Evolutionary conservation across 2,888 invertebrate species (phyloP), one percentile per base, ranked within the genome.

Genomic region (Coenonympha glycerion): DNA sequence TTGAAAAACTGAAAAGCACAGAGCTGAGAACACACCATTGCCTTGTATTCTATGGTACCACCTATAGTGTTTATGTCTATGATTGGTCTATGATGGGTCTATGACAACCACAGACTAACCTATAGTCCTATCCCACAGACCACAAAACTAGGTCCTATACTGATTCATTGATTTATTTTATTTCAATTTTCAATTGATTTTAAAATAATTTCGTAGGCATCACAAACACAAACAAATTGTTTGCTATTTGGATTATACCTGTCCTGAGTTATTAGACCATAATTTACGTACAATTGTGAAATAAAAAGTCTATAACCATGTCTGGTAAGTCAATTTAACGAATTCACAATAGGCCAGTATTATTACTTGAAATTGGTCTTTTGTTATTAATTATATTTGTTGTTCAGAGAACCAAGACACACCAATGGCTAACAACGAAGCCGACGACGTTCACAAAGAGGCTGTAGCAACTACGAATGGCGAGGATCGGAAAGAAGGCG

Each of bases 331-430:
- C 3, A 33, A 13, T 8, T 26, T n/a, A 3, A 8, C 22, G 2
- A 22, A 24, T 39, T 19, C 11, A 21, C 6, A n/a, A n/a, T n/a
- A 11, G 2, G 22, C 8, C 8, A 3, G n/a, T 3, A 13, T 22
- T 16, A 16, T 9, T 11, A 8, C 2, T 30, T 15, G 8, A 15
- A 9, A 6, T 11, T 11, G 15, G 4, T 33, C 3, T 31, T 13
- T 18, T 41, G 2, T 18, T n/a, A n/a, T 11, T 31, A 30, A 42
- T 4, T 8, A n/a, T 30, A 11, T 2, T 21, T 21, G 34, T 46
- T 56, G 53, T 57, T 54, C 53, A 81, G 78, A 78, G 42, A 71
- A 72, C 39, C 63, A 67, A 55, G 72, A 69, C 34, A 48, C 61
- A n/a, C 68, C 69, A 5, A 68, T 63, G 58, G 52, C 53, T 21